Percentiles rank a stretch among this genome's conserved stretches.
These are phyloP conservation scores for Acanthurus tractus DNA, from an alignment of 2,797 vertebrate species.

Conservation along the genomic window DNA sequence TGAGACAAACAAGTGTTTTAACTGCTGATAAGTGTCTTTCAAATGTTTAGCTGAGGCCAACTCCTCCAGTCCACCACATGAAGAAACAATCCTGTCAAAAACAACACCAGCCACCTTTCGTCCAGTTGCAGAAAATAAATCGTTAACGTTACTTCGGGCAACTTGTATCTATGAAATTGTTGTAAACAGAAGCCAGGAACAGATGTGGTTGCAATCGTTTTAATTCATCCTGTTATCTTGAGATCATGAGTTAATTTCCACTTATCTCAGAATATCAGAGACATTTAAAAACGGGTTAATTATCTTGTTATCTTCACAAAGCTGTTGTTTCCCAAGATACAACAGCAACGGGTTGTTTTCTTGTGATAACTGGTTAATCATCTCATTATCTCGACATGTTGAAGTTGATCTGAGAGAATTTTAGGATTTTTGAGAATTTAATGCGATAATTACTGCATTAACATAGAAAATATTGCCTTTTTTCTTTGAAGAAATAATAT, in stretches of 20 bases:
- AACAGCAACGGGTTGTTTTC: too few species aligned
- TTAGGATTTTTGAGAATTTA: too few species aligned
- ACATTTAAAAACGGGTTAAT: constrained; percentile 3
- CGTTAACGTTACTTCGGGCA: neutral
- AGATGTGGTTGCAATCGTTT: neutral
- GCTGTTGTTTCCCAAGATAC: too few species aligned
- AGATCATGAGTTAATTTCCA: constrained; percentile 17
- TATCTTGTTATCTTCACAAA: neutral
- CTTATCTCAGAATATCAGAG: constrained; percentile 8
- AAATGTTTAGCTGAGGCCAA: constrained; percentile 37
- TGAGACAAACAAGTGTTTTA: constrained; percentile 39
- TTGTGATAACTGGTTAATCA: too few species aligned
- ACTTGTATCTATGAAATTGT: constrained; percentile 15
- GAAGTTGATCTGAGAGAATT: too few species aligned
- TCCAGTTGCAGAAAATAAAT: constrained; percentile 11
- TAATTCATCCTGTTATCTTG: constrained; percentile 8
- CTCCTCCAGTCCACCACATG: constrained; percentile 26
- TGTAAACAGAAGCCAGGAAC: constrained; percentile 5
- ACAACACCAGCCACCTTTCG: constrained; percentile 7
- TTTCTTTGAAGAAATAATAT: neutral
- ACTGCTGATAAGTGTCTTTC: constrained; percentile 28
- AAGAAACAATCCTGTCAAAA: constrained; percentile 6
- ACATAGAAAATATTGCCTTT: neutral
- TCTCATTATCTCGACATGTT: too few species aligned
- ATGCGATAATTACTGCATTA: neutral